Evolutionary conservation across 1,140 invertebrate species (phyloP), one percentile per base, ranked within the genome.

Genomic region (Theocolax elegans): DNA sequence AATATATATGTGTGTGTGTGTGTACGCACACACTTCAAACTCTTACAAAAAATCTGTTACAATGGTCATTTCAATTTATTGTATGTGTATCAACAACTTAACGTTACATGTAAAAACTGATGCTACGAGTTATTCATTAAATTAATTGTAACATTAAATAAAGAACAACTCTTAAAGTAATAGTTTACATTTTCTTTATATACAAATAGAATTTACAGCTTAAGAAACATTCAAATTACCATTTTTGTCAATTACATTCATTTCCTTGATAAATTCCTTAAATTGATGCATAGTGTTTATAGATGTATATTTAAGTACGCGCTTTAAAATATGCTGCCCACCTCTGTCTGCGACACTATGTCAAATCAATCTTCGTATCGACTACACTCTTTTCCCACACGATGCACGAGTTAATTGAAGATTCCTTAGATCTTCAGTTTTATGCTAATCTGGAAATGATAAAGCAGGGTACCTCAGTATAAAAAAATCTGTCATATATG

Each of bases 361-460:
- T 38, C 40, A 71, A 71, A 65, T 35, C 31, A n/a, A 63, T 44
- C 40, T 53, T 35, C 15, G 19, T 13, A 49, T 49, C 27, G 19
- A 54, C 29, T 35, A 25, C 29, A 69, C 27, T 21, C 35, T 42
- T 44, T 59, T 42, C 48, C 27, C 23, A 53, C 58, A 62, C 38
- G 29, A 62, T 49, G 59, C 67, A 70, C 49, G 58, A 70, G 67
- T 70, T 70, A 51, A 51, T 68, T 62, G 53, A 67, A 67, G 66
- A 68, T 68, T 60, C 56, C 46, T 63, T 69, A 48, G 58, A 62
- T 68, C 49, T 63, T 69, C 59, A 51, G 17, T 49, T 69, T 48
- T 54, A 35, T 29, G 13, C 58, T 62, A 53, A 54, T 62, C 58
- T 69, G 67, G 59, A 69, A 69, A 62, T 46, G 13, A 54, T 62